Evolutionary conservation across 2,888 invertebrate genomes (phyloP), one percentile per base, ranked within the genome.

Genomic region (Sialis fuliginosa): DNA sequence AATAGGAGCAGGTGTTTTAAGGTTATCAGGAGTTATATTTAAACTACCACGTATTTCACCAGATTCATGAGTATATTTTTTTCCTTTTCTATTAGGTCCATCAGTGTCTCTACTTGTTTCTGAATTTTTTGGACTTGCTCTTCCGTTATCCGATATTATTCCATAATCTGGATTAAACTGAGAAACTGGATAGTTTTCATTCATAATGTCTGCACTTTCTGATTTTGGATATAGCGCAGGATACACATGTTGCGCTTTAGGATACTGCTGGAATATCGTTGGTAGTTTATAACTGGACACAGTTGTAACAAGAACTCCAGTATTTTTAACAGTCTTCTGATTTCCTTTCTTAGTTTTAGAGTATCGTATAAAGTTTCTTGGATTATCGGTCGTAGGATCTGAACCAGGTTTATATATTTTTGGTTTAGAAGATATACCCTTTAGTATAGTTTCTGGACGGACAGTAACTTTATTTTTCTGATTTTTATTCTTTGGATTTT

Each of bases 231-330:
- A 72, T 57, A 74, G 66, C 51, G 81, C 77, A 4, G 85, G 86
- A 62, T 82, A 85, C 54, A 85, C 81, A 56, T 81, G 75, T 61
- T 82, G 81, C 52, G 81, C 79, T 68, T 81, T 82, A 53, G 78
- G 76, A 61, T 82, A 82, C 56, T 78, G 76, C 61, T 80, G 79
- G 64, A 81, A 82, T 48, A 81, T 69, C 55, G 73, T 76, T 13
- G 80, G 80, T 63, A 81, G 78, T 32, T 47, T 41, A n/a, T 45
- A 49, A 35, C 47, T 49, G 39, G 50, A 48, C 10, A 50, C 48
- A 6, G 49, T 48, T 5, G 48, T 49, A 10, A 46, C 33, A 6
- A 45, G 31, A 12, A 35, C 7, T 13, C 45, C 48, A 5, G 48
- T 49, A 47, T 46, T 51, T 32, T 52, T 50, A 39, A 33, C 44